phyloP scores from a whole-genome alignment of 2,797 vertebrate species.

The Diceros bicornis region DNA sequence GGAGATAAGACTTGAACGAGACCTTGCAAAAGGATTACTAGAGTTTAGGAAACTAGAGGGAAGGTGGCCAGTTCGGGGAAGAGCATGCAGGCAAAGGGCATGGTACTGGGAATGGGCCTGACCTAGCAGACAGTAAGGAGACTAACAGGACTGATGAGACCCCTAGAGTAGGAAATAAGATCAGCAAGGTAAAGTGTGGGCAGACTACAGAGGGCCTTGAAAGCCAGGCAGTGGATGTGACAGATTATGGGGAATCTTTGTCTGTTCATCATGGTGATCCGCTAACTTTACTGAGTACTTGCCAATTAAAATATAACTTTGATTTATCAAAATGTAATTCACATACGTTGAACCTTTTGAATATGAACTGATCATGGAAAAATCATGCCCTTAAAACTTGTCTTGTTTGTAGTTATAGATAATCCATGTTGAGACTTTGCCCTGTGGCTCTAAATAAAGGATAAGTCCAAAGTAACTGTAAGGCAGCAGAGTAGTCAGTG shows the following conservation, averaged over 20 bases:
- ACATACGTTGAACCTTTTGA: neutral
- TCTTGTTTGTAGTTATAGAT: neutral
- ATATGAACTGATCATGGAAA: neutral
- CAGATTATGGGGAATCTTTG: neutral
- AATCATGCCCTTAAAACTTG: neutral
- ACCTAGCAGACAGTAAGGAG: neutral
- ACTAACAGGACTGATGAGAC: neutral
- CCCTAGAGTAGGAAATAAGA: neutral
- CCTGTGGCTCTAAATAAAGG: neutral
- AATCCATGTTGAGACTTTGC: neutral
- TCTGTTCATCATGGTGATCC: neutral
- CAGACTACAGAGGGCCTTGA: neutral
- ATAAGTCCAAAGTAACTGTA: too few relatives aligned
- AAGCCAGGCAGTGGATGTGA: neutral
- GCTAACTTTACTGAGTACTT: neutral
- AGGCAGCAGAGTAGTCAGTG: neutral
- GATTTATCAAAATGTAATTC: neutral
- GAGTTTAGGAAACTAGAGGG: neutral
- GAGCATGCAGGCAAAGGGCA: neutral
- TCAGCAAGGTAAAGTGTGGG: neutral
- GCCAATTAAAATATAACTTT: neutral
- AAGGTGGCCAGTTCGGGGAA: neutral
- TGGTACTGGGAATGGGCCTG: neutral
- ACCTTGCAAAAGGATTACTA: neutral
- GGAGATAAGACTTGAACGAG: neutral